Percentiles rank a stretch among this genome's conserved stretches.
These are phyloP conservation scores for Prosopocoilus inquinatus DNA, from an alignment of 2,888 invertebrate species.

Conservation along the genomic window DNA sequence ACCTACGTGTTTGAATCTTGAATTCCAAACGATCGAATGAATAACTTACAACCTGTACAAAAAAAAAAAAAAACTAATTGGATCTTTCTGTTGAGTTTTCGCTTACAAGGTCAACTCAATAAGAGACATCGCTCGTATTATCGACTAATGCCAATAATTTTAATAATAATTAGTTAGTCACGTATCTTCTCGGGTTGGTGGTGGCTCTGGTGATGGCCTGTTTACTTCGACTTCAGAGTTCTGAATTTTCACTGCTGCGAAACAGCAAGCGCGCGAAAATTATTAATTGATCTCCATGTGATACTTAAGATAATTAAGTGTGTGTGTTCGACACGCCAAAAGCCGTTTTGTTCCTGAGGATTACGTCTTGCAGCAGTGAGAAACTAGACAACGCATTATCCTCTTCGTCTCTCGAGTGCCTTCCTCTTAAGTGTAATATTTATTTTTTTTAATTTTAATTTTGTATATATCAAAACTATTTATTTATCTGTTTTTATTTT, in stretches of 20 bases:
- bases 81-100: conserved; percentile 40
- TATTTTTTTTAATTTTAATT: not conserved
- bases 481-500: not conserved
- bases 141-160: conserved; percentile 22
- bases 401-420: not conserved
- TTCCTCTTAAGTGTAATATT: not conserved
- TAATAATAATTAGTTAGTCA: conserved; percentile 26
- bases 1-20: conserved; percentile 19
- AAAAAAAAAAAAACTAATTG: conserved; percentile 13
- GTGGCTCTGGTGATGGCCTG: conserved; percentile 40
- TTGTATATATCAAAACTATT: conserved; percentile 3
- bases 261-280: not conserved
- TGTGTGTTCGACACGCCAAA: not conserved
- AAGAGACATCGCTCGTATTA: conserved; percentile 30
- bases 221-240: not conserved
- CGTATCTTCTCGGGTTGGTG: conserved; percentile 44
- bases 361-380: not conserved
- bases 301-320: not conserved
- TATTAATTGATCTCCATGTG: not conserved
- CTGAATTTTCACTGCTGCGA: conserved; percentile 18
- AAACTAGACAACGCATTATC: not conserved
- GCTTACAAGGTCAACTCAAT: conserved; percentile 27
- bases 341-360: not conserved
- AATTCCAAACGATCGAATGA: too few relatives aligned
- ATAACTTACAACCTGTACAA: conserved; percentile 15